Base-by-base conservation (phyloP, 2,888 invertebrate genomes). In the Drosophila meridiana region DNA sequence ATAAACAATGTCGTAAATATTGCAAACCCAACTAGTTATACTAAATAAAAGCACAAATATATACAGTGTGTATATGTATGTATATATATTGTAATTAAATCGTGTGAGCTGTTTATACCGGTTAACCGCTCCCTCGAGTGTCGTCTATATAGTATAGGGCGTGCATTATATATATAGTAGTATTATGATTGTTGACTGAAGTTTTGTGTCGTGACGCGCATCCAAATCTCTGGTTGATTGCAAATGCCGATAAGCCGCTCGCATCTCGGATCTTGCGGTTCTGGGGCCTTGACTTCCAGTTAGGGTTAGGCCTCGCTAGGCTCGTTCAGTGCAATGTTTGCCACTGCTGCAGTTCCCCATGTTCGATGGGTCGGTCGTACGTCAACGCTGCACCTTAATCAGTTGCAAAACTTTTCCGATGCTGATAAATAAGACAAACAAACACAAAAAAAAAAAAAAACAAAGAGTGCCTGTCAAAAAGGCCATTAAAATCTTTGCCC, bases 401-500 rank as follows among this genome's bases (percentile, higher is more conserved):
- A 76, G 78, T 34, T 61, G 47, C 26, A 42, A 77, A 78, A 78
- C 71, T 78, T 78, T 78, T 79, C 69, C 76, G 45, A 73, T 73
- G 78, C 74, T 81, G 83, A 85, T 80, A 82, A 80, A 71, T 67
- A 64, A 63, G 64, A 58, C 56, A 30, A 42, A 40, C 11, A 7
- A 60, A 38, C 34, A 32, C 6, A 14, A 36, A 62, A 14, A 38
- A 61, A 4, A 9, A 30, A 11, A 53, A 28, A 38, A 53, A 28
- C 11, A n/a, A 40, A 32, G 43, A 57, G 30, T 14, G 63, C 57
- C 67, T 74, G 69, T 58, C 62, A 50, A 61, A 63, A 50, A 62
- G 69, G 57, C 76, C 73, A 82, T 84, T 78, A 71, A 83, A 87
- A 84, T 84, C 83, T 84, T 87, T 76, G 73, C 69, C 43, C 67